phyloP scores from a whole-genome alignment of 1,140 invertebrate genomes.

The Caenorhabditis tropicalis region DNA sequence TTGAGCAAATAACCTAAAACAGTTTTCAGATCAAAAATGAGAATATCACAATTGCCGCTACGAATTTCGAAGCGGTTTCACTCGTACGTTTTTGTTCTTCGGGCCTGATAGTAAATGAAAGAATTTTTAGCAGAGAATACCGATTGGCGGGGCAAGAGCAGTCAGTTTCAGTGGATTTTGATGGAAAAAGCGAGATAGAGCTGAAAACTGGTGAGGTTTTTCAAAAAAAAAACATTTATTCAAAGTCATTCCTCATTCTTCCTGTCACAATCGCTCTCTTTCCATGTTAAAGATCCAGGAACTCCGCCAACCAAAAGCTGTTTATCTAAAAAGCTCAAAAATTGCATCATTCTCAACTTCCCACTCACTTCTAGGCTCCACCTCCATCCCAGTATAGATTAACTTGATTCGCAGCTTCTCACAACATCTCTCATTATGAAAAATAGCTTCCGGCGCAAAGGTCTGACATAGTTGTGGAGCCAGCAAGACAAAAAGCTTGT shows the following conservation, averaged over 20 bases:
- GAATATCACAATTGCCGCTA: not conserved
- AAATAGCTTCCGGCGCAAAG: not conserved
- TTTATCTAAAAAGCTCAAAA: not conserved
- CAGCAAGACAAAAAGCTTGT: not conserved
- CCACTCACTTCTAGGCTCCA: not conserved
- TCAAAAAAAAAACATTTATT: not conserved
- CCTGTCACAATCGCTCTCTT: not conserved
- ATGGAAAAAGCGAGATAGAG: not conserved
- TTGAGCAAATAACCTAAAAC: not conserved
- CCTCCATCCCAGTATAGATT: not conserved
- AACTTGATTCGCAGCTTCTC: conserved; percentile 8
- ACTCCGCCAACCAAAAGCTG: not conserved
- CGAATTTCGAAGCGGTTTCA: not conserved
- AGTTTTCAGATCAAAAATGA: not conserved
- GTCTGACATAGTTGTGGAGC: conserved; percentile 20
- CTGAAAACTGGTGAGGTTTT: not conserved
- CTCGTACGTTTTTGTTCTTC: not conserved
- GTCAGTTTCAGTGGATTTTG: not conserved
- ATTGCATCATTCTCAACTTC: not conserved
- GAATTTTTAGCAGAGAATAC: conserved; percentile 1
- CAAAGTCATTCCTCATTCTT: not conserved
- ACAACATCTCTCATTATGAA: conserved; percentile 16
- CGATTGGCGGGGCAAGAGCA: not conserved
- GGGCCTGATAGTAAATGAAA: not conserved
- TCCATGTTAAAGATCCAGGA: not conserved